Base-by-base conservation (phyloP, 1,140 invertebrate genomes). In the Ceratina calcarata region DNA sequence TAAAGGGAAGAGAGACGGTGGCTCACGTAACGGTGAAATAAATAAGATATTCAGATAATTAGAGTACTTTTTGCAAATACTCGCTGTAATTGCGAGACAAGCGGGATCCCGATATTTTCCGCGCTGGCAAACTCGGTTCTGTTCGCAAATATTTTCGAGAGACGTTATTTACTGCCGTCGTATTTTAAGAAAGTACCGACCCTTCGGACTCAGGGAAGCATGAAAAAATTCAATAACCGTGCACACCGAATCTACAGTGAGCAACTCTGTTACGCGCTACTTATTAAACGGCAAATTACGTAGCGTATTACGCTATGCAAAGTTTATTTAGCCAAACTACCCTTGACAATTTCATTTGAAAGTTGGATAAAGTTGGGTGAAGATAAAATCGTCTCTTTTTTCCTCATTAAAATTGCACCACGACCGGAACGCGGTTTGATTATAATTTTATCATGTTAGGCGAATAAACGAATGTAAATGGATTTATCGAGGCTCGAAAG, bases 21-120 rank as follows among this genome's bases (percentile, higher is more conserved):
- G 37, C 37, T 45, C 10, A 10, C 37, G 37, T 45, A 45, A 45
- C 37, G 37, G 3, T 45, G 37, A 12, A 76, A 82, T 78, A 78
- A 55, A 82, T 78, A 78, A 55, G 37, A 20, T 3, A 0, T 16
- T 12, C n/a, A 3, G 16, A 20, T 27, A 68, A 68, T 68, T 49
- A 18, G n/a, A 1, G 0, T 20, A 53, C 45, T 27, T 49, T 27
- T 16, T 2, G 1, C 18, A 4, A 2, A 37, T n/a, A 45, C 15
- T 6, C 3, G 1, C 0, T 15, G 22, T 18, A 20, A 68, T 68
- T 16, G 22, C 6, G 24, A 27, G 27, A 20, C 6, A 20, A 27
- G 18, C 3, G n/a, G 32, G 18, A 32, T 18, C 18, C 12, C 12
- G 18, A 53, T 68, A 53, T 68, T 83, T 83, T 37, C 18, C 37